Base-by-base conservation (phyloP, 2,797 vertebrate species). In the Glossophaga mutica region DNA sequence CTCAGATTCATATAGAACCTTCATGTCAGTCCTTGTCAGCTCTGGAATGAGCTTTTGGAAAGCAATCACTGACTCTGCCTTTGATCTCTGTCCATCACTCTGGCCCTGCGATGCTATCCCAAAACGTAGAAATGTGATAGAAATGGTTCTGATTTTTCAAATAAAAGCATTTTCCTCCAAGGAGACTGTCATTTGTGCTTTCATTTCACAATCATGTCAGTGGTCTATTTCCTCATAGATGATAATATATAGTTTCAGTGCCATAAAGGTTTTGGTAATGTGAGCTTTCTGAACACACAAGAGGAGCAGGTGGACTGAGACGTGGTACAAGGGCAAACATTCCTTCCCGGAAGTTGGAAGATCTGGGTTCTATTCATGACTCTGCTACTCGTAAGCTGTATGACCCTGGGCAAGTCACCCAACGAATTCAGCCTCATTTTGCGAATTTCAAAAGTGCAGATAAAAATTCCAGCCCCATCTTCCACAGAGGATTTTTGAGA, bases 201-300 rank as follows among this genome's bases (percentile, higher is more conserved):
- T 96, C 96, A 96, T 97, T 98, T 98, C 94, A 96, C 83, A 87
- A 82, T 18, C 21, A 24, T 32, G 46, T 57, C 84, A 96, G 84
- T 16, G 68, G 92, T 96, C 62, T 90, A 48, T 81, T 79, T 93
- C 32, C 82, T 96, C 0, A 0, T 90, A 29, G 73, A 6, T 71
- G 85, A 73, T n/a, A 37, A 14, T 67, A 83, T 2, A 42, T 65
- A 71, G 92, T 95, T 98, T 95, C 88, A 29, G 90, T 98, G 98
- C 94, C 96, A 48, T 92, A 94, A 95, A 78, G 71, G 48, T 87
- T 95, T 95, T 87, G 95, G 65, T 81, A 62, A 90, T 39, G 44
- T 76, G 95, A 92, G 96, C 77, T 67, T 71, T 95, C 81, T 93
- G 96, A 79, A 95, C 86, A 10, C 10, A 59, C 15, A 42, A n/a